A percentile compares a stretch with the other conserved stretches of the same genome.
Evolutionary conservation across 2,888 invertebrate genomes (phyloP).

Genomic region (Philopedon plagiatum): DNA sequence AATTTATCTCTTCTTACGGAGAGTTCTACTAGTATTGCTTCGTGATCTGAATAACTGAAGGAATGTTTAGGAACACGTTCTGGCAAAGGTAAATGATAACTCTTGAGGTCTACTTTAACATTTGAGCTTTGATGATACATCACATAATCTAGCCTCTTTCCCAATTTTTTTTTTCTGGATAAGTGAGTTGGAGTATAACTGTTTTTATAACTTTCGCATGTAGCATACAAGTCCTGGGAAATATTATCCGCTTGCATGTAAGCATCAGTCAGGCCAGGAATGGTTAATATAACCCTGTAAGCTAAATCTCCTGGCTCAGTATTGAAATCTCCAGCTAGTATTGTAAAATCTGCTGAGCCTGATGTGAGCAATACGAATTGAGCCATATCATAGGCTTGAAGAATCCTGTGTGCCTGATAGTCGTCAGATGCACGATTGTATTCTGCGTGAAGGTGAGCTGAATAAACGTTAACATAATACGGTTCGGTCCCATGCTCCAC

Average conservation of each 20-base stretch:
- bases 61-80: constrained; percentile 78
- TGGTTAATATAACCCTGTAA: constrained; percentile 76
- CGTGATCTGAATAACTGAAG: constrained; percentile 92
- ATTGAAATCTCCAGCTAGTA: constrained; percentile 96
- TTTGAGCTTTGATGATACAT: constrained; percentile 73
- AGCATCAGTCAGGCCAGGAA: constrained; percentile 73
- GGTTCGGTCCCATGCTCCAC: constrained; percentile 77
- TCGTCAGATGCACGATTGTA: constrained; percentile 88
- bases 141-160: constrained; percentile 95
- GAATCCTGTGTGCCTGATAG: constrained; percentile 91
- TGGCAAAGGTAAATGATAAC: constrained; percentile 81
- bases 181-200: constrained; percentile 79
- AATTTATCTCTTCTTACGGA: constrained; percentile 60
- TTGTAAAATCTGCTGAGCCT: constrained; percentile 82
- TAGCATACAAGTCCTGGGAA: constrained; percentile 71
- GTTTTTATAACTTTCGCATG: constrained; percentile 86
- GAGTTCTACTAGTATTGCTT: constrained; percentile 80
- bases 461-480: constrained; percentile 86
- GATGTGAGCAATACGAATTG: constrained; percentile 93
- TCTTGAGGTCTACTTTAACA: constrained; percentile 67
- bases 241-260: constrained; percentile 63
- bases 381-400: constrained; percentile 95
- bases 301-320: constrained; percentile 89
- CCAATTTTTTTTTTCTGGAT: constrained; percentile 74
- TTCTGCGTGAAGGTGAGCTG: constrained; percentile 97